Percentiles rank a stretch among this genome's conserved stretches.
Conservation (phyloP, 2,113 vertebrate species). For the Aegotheles bennettii region DNA sequence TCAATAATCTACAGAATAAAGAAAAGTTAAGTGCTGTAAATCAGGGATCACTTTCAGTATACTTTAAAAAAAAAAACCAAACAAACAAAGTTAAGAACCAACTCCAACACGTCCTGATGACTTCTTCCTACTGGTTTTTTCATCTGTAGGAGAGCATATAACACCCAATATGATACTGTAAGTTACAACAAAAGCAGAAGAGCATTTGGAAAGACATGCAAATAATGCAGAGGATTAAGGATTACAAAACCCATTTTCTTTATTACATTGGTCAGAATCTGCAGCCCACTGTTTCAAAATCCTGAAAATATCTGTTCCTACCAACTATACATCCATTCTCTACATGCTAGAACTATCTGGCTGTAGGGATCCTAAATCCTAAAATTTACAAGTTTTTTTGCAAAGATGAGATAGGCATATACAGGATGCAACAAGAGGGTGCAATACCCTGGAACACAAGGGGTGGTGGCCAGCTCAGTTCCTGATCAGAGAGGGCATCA, state of each 20-base stretch:
- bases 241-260: background rate
- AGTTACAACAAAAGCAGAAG: background rate
- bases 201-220: background rate
- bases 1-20: background rate
- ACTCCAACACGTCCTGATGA: background rate
- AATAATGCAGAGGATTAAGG: background rate
- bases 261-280: background rate
- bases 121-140: background rate
- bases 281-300: background rate
- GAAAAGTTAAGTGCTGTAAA: background rate
- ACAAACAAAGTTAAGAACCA: background rate
- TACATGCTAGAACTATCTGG: background rate
- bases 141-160: background rate
- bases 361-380: background rate
- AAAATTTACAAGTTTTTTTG: background rate
- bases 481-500: background rate
- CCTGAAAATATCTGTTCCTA: background rate
- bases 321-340: background rate
- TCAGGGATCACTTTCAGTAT: background rate
- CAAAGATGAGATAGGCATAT: rapidly evolving
- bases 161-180: background rate
- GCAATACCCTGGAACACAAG: background rate
- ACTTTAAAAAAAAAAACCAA: background rate
- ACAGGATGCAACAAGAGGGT: background rate
- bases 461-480: rapidly evolving